phyloP scores from a whole-genome alignment of 1,140 invertebrate species.

The Sesamia nonagrioides region DNA sequence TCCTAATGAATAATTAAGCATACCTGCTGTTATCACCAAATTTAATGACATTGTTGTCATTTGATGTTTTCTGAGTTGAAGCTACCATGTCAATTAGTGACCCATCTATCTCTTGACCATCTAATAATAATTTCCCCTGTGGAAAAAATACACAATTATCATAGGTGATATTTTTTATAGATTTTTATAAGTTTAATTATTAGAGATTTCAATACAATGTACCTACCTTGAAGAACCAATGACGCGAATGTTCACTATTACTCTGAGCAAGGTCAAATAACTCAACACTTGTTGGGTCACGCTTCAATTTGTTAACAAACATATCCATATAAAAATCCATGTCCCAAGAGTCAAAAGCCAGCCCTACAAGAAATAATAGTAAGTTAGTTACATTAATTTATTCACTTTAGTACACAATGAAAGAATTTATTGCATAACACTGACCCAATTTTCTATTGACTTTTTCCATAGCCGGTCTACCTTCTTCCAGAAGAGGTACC shows the following conservation, averaged over 20 bases:
- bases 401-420: background rate
- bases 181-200: background rate
- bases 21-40: conserved; percentile 99
- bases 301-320: conserved; percentile 93
- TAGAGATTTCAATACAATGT: conserved; percentile 44
- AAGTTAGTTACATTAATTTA: conserved; percentile 5
- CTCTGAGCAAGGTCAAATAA: conserved; percentile 99
- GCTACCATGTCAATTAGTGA: conserved; percentile 98
- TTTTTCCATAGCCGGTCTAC: conserved; percentile 93
- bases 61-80: conserved; percentile 94
- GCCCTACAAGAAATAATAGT: conserved; percentile 82
- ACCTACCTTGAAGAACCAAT: conserved; percentile 97
- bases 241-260: conserved; percentile 97
- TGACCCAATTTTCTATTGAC: conserved; percentile 94
- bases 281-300: conserved; percentile 99
- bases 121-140: conserved; percentile 95
- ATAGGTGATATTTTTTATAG: background rate
- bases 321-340: conserved; percentile 95
- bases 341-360: conserved; percentile 96
- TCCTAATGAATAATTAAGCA: background rate
- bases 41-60: conserved; percentile 98
- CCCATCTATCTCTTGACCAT: conserved; percentile 92
- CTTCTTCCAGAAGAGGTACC: conserved; percentile 93
- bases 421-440: background rate
- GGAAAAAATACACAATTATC: conserved; percentile 26